Evolutionary conservation across 2,797 vertebrate genomes (phyloP).

Genomic region (Acrossocheilus fasciatus): DNA sequence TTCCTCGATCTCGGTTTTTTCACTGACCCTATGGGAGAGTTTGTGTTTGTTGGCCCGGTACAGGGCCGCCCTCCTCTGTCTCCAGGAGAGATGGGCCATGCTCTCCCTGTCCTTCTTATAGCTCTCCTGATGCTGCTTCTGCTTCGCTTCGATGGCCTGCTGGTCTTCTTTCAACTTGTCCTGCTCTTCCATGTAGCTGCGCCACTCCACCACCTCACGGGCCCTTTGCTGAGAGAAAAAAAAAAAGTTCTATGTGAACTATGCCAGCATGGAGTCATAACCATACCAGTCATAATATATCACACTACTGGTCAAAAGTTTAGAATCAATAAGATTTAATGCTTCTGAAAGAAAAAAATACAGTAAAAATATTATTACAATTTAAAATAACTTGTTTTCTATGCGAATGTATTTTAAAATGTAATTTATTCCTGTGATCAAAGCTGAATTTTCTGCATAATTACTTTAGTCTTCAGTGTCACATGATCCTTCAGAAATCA

Average conservation of each 20-base stretch:
- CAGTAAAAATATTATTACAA: background rate
- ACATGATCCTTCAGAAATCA: background rate
- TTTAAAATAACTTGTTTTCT: background rate
- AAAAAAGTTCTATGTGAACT: background rate
- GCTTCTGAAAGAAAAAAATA: background rate
- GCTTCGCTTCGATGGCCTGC: slow-evolving; percentile 81
- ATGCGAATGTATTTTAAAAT: background rate
- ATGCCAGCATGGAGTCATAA: background rate
- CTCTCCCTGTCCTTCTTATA: slow-evolving; percentile 77
- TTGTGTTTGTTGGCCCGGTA: slow-evolving; percentile 77
- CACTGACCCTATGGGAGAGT: slow-evolving; percentile 72
- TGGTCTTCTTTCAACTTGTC: slow-evolving; percentile 80
- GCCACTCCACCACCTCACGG: slow-evolving; percentile 90
- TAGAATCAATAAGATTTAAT: background rate
- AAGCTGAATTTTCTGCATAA: background rate
- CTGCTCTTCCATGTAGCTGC: slow-evolving; percentile 79
- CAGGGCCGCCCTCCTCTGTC: slow-evolving; percentile 74
- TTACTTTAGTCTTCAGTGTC: background rate
- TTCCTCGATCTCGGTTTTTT: slow-evolving; percentile 72
- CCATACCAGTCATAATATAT: background rate
- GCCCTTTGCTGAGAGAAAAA: slow-evolving; percentile 81
- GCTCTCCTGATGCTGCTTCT: slow-evolving; percentile 81
- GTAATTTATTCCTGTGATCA: background rate
- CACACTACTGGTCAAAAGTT: no score
- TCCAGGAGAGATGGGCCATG: slow-evolving; percentile 84